Base-by-base conservation (phyloP, 2,113 vertebrate species). In the Apistogramma diplotaenia region DNA sequence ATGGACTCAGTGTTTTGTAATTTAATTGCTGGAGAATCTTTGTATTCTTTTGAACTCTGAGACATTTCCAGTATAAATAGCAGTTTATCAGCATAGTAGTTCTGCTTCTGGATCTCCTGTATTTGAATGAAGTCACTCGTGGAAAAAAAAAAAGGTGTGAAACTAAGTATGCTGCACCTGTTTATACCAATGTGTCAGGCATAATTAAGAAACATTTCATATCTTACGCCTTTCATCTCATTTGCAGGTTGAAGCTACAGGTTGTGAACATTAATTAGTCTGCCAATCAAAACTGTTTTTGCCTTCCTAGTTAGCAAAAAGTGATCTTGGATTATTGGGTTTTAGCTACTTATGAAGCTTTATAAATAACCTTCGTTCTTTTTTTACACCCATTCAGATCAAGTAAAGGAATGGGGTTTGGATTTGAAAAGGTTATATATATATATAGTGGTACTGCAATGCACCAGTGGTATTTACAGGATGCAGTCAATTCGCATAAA, bases 221-320 rank as follows among this genome's bases (percentile, higher is more conserved):
- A 23, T 57, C 6, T 55, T 33, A 8, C 18, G 40, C 65, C 23
- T 33, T 73, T 60, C 43, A 11, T 78, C 55, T 74, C 19, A 60
- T 78, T 74, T 73, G 56, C 33, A 46, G 8, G 23, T 72, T 65
- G 18, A 18, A 43, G 71, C 70, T 27, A 27, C 70, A 78, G 51
- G 77, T 74, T 78, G 35, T 40, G 35, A 80, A 43, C 55, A 59
- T 72, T 72, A 81, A 86, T 81, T 74, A 51, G 25, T 49, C 25
- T 70, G 65, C 25, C 65, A 70, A 51, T 70, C 65, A 70, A 70
- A 70, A 29, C 6, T 29, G 6, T 31, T 21, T 74, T 71, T 60
- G 46, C 55, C 55, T 75, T 35, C 16, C 23, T 21, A 51, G 79
- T 82, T 35, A 25, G 71, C 8, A 70, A 70, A 70, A 70, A 43